Percentiles rank a stretch among this genome's conserved stretches.
These are phyloP conservation scores for Phalera bucephala DNA, from an alignment of 2,888 invertebrate species.

Conservation along the genomic window DNA sequence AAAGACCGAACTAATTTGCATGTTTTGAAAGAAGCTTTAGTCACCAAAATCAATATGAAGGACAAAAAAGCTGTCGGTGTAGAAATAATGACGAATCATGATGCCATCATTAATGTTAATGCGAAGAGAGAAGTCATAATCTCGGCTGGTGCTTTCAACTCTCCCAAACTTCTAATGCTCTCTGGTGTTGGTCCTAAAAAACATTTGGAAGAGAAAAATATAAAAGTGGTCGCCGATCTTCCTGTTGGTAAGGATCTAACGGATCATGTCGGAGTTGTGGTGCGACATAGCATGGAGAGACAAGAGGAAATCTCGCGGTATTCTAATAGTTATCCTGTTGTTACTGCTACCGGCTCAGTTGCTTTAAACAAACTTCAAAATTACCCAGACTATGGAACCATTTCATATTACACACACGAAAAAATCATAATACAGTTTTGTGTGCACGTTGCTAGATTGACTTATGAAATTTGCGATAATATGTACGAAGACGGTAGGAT, in stretches of 20 bases:
- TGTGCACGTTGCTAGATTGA: conserved; percentile 8
- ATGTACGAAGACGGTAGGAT: conserved; percentile 4
- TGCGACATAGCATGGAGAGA: no score
- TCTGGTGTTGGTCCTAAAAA: conserved; percentile 84
- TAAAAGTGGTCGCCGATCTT: conserved; percentile 82
- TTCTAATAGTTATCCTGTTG: no score
- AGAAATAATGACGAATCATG: conserved; percentile 6
- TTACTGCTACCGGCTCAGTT: no score
- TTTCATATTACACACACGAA: no score
- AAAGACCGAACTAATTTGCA: conserved; percentile 22
- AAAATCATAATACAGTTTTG: conserved; percentile 9
- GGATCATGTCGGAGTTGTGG: conserved; percentile 75
- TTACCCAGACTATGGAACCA: conserved; percentile 21
- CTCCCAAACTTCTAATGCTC: conserved; percentile 83
- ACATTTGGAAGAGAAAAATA: conserved; percentile 64
- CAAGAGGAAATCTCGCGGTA: no score
- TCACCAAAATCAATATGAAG: conserved; percentile 22
- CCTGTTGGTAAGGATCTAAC: conserved; percentile 88
- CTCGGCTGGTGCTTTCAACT: conserved; percentile 82
- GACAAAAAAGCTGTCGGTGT: conserved; percentile 26
- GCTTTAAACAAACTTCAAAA: conserved; percentile 17
- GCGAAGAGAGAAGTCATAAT: conserved; percentile 84
- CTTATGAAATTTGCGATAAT: conserved; percentile 13
- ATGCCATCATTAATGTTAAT: conserved; percentile 10
- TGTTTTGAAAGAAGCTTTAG: conserved; percentile 26